Conservation (phyloP, 1,140 invertebrate genomes). For the Aphis craccivora region DNA sequence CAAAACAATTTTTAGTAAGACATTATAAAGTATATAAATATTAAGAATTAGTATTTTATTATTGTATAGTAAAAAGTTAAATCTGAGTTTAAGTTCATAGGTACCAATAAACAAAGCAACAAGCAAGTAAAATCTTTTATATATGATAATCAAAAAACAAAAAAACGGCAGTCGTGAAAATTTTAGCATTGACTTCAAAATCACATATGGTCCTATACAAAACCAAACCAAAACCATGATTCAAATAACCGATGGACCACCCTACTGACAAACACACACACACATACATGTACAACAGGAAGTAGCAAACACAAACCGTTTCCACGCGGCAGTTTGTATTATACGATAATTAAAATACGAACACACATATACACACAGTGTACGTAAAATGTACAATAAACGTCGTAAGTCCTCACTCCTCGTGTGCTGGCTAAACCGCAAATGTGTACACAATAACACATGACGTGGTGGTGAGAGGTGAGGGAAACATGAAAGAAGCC, state of each 20-base stretch:
- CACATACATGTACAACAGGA: not conserved
- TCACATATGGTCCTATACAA: not conserved
- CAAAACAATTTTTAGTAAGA: not conserved
- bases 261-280: not conserved
- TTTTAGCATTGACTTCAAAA: not conserved
- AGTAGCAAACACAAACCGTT: not conserved
- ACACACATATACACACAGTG: not conserved
- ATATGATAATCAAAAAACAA: not conserved
- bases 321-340: not conserved
- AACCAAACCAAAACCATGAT: not conserved
- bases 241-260: not conserved
- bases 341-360: not conserved
- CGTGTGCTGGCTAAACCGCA: not conserved
- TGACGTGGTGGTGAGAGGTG: not conserved
- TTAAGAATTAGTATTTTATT: no score
- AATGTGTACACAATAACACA: not conserved
- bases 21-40: no score
- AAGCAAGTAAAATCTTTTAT: not conserved
- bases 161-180: not conserved
- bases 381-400: not conserved
- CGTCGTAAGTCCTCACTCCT: not conserved
- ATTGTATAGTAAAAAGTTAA: not conserved
- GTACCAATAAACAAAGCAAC: not conserved
- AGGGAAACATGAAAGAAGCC: slow-evolving; percentile 10
- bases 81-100: not conserved